Evolutionary conservation across 1,140 invertebrate species (phyloP), one percentile per base, ranked within the genome.

Genomic region (Caenorhabditis inopinata): DNA sequence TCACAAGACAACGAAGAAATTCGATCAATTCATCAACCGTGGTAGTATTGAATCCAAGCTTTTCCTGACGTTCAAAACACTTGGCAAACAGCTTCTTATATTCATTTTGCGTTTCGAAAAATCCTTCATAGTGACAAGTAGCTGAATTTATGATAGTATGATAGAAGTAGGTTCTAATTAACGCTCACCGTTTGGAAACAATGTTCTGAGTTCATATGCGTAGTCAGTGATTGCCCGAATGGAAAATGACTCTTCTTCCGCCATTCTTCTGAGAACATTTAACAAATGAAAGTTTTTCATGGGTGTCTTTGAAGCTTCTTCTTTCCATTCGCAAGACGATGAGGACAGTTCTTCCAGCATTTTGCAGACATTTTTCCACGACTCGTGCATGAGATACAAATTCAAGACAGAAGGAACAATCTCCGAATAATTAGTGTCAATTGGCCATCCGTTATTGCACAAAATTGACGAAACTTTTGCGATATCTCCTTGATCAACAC

Each of bases 401-500:
- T 38, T 68, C n/a, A 68, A 42, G 23, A 38, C 58, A 21, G 58
- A 21, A 1, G 58, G 58, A 2, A 68, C 32, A 9, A 68, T 38
- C 25, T 68, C 58, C 1, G 2, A 29, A n/a, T 21, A 68, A 68
- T 68, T 21, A 21, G 58, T 68, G n/a, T 68, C 58, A 3, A 16
- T 21, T 38, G 58, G 58, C 58, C 58, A 68, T 38, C 58, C 58
- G 11, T 68, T 68, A 21, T 18, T 68, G 18, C 58, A 29, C 58
- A 68, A 27, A 38, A 68, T n/a, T 2, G 58, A 68, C 9, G 58
- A 68, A 68, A 68, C 58, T 38, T 68, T 68, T 6, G 58, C 38
- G 25, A 68, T 68, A 21, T 68, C 58, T 35, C 58, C 58, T 68
- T 68, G 58, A 42, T 68, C 58, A n/a, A 68, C 58, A 21, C 58